Conservation (phyloP, 2,797 vertebrate genomes). For the Trachops cirrhosus region DNA sequence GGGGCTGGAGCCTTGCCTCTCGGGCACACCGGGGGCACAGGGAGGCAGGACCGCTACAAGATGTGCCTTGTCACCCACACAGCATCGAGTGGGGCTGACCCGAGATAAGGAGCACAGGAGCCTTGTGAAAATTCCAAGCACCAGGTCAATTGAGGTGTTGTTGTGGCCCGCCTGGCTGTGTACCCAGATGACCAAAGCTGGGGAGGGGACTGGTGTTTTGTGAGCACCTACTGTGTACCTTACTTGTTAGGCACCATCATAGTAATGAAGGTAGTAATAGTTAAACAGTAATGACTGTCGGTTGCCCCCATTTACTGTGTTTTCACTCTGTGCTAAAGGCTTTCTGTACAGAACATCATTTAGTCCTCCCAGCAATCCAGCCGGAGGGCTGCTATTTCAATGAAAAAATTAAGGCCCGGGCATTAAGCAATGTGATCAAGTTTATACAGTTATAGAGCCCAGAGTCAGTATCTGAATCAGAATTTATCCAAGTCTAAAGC, state of each 20-base stretch:
- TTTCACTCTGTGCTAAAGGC: not conserved
- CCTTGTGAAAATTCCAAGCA: not conserved
- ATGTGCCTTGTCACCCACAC: not conserved
- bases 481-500: not conserved
- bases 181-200: not conserved
- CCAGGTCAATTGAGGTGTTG: not conserved
- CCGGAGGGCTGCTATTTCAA: not conserved
- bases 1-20: not conserved
- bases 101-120: not conserved
- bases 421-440: not conserved
- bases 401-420: not conserved
- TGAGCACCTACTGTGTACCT: not conserved
- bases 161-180: no score
- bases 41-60: not conserved
- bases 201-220: no score
- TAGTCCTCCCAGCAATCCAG: not conserved
- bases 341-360: not conserved
- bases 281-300: accelerated
- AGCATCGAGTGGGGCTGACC: accelerated
- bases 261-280: accelerated
- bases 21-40: accelerated
- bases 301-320: not conserved
- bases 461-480: not conserved
- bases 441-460: not conserved
- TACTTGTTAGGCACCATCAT: not conserved